These are phyloP conservation scores for Deroptyus accipitrinus DNA, from an alignment of 2,113 vertebrate genomes.

Conservation along the genomic window DNA sequence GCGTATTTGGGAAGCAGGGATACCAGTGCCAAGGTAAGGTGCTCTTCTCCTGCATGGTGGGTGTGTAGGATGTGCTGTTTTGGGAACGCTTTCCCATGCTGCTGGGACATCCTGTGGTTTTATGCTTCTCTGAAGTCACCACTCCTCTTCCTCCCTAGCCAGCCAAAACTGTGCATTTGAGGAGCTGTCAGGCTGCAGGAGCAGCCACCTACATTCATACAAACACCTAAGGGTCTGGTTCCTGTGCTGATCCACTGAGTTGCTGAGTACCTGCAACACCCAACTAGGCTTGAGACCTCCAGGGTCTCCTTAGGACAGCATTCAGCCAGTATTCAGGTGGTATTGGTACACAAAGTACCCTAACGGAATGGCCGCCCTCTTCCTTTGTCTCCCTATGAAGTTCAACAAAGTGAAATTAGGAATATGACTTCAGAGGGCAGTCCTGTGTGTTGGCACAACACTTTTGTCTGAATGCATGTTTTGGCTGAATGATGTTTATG, in stretches of 20 bases:
- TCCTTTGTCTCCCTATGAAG: background rate
- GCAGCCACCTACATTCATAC: background rate
- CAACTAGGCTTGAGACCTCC: background rate
- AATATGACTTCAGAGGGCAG: background rate
- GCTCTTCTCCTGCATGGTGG: fast-evolving
- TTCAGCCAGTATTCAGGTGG: background rate
- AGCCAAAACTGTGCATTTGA: background rate
- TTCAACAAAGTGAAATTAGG: background rate
- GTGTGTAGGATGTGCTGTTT: background rate
- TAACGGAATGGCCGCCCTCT: background rate
- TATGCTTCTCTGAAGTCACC: background rate
- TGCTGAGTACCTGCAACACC: background rate
- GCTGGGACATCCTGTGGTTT: background rate
- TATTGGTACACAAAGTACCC: background rate
- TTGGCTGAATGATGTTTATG: background rate
- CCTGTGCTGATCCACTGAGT: background rate
- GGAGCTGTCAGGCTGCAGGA: background rate
- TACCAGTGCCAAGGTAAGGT: constrained; percentile 96
- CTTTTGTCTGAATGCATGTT: background rate
- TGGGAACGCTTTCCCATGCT: background rate
- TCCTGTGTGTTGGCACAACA: background rate
- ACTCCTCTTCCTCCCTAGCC: background rate
- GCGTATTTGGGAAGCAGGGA: constrained; percentile 96
- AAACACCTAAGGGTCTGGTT: fast-evolving
- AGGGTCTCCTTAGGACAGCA: background rate